Conservation (phyloP, 2,797 vertebrate genomes). For the Octomys mimax region DNA sequence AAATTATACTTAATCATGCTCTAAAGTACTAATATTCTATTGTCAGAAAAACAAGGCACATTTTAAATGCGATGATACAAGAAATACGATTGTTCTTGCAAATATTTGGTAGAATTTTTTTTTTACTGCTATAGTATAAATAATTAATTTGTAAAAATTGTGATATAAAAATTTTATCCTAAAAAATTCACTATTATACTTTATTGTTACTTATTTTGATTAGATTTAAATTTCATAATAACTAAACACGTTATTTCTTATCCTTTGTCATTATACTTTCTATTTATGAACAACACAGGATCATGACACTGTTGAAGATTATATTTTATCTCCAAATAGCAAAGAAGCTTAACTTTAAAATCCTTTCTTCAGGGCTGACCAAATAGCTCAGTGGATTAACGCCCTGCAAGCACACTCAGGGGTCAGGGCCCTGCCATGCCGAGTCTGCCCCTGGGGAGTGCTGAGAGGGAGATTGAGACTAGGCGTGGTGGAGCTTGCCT, state of each 20-base stretch:
- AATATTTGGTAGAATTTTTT: neutral
- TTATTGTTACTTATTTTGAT: neutral
- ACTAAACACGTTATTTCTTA: neutral
- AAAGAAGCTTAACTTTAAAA: neutral
- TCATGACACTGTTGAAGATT: neutral
- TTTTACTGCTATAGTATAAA: neutral
- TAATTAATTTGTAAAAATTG: neutral
- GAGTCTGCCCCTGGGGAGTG: too few species aligned
- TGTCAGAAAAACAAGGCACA: neutral
- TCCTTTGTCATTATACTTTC: neutral
- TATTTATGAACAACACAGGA: neutral
- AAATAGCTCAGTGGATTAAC: too few species aligned
- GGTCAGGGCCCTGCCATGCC: too few species aligned
- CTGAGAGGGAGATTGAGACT: too few species aligned
- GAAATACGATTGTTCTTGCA: constrained; percentile 5
- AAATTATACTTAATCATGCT: neutral
- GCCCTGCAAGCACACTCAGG: too few species aligned
- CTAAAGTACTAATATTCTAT: neutral
- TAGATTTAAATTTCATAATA: neutral
- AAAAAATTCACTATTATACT: neutral
- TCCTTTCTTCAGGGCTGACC: neutral
- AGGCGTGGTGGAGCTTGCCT: too few species aligned
- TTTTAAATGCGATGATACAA: neutral
- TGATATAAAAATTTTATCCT: neutral
- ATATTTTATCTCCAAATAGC: neutral